A percentile compares a stretch with the other conserved stretches of the same genome.
Conservation (phyloP, 2,888 invertebrate genomes). For the Apotomis turbidana region DNA sequence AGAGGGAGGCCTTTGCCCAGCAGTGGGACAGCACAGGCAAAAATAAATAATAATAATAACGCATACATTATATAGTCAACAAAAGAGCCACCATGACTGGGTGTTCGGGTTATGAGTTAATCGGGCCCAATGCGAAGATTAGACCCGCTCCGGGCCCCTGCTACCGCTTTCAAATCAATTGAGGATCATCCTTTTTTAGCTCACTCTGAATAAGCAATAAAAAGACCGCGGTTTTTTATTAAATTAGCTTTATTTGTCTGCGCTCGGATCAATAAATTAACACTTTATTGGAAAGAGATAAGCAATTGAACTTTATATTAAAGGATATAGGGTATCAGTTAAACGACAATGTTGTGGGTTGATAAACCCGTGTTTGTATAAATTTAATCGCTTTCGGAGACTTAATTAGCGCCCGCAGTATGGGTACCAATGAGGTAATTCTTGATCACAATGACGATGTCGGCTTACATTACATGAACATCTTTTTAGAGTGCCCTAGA, state of each 20-base stretch:
- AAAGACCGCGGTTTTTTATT: constrained; percentile 39
- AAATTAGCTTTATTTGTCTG: constrained; percentile 38
- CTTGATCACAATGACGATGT: neutral
- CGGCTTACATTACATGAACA: too few relatives aligned
- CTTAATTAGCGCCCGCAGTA: neutral
- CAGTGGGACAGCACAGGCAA: too few relatives aligned
- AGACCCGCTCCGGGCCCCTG: constrained; percentile 24
- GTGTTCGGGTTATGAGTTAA: constrained; percentile 36
- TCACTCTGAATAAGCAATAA: constrained; percentile 36
- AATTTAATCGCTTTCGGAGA: neutral
- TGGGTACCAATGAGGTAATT: neutral
- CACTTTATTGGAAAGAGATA: constrained; percentile 36
- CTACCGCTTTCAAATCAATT: constrained; percentile 37
- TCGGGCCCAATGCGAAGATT: constrained; percentile 28
- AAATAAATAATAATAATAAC: neutral
- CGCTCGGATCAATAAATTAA: constrained; percentile 29
- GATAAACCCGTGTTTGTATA: constrained; percentile 6
- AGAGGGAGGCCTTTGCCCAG: too few relatives aligned
- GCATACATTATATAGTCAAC: constrained; percentile 24
- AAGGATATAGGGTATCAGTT: constrained; percentile 22
- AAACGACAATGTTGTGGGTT: constrained; percentile 12
- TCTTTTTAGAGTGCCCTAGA: too few relatives aligned
- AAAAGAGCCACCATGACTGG: constrained; percentile 12
- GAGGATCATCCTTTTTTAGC: constrained; percentile 38
- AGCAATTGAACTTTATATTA: constrained; percentile 21